Evolutionary conservation across 2,113 vertebrate genomes (phyloP), one percentile per base, ranked within the genome.

Genomic region (Entosphenus tridentatus): DNA sequence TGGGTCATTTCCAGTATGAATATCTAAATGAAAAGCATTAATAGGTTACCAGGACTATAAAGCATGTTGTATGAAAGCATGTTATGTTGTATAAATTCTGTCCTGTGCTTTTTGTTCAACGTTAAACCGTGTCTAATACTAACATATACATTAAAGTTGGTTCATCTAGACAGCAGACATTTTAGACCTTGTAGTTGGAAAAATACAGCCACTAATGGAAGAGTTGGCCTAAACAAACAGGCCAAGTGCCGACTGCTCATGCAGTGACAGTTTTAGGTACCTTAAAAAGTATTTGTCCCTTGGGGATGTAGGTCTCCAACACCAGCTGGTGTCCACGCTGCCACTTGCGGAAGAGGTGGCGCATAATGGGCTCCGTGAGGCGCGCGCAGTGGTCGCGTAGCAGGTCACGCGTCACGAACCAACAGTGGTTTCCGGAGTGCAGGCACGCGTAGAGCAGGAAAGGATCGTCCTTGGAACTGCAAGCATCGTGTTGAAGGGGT

Each of bases 341-440:
- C 93, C 93, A 98, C 77, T 95, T 97, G 70, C 90, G 92, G 77
- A 98, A 98, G 11, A 98, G 82, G 2, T 74, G 83, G 16, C 80
- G 81, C 0, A 78, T 82, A 72, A 72, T 67, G 1, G 56, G 75
- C 56, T 87, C 82, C 0, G 81, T 68, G 18, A 98, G 77, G 75
- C 86, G 88, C 69, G 93, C 90, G 76, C 90, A 96, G 80, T 98
- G 93, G 77, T 98, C 89, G 75, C 93, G 82, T 79, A 98, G 81
- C 74, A 98, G 81, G 77, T 98, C 93, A 67, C 81, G 80, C 8
- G 85, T 92, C 72, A 97, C 80, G 73, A 98, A 90, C 59, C 71
- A 81, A 77, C 89, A 97, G 39, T 88, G 86, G 74, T 82, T 83
- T 14, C 92, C 92, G 2, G 93, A 97, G 70, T 82, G 79, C 73